phyloP scores from a whole-genome alignment of 2,113 vertebrate species.

The Corythoichthys intestinalis region DNA sequence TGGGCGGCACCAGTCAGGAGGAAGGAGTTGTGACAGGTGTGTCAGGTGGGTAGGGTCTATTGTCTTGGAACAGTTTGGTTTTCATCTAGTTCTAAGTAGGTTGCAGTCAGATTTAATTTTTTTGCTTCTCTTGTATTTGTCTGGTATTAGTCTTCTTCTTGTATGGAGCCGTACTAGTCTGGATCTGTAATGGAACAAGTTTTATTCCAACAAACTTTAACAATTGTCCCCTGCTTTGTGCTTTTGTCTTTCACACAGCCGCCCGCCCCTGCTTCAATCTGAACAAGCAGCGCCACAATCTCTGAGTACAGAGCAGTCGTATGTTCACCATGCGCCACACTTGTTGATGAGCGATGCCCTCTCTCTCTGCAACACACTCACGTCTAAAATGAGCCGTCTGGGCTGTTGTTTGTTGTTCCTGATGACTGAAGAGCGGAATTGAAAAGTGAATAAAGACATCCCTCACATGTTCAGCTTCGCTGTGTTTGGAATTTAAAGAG shows the following conservation, averaged over 20 bases:
- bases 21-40: too few relatives aligned
- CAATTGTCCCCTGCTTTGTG: background rate
- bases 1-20: too few relatives aligned
- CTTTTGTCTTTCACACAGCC: background rate
- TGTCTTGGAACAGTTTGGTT: too few relatives aligned
- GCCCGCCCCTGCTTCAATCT: constrained; percentile 11
- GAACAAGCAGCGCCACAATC: constrained; percentile 36
- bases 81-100: too few relatives aligned
- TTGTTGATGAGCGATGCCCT: constrained; percentile 15
- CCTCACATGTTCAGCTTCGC: background rate
- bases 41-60: too few relatives aligned
- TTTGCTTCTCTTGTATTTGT: background rate
- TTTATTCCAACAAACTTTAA: background rate
- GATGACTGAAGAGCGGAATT: background rate
- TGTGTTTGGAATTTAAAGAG: constrained; percentile 1
- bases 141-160: background rate
- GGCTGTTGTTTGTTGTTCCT: constrained; percentile 5
- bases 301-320: constrained; percentile 38
- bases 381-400: constrained; percentile 20
- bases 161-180: background rate
- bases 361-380: background rate
- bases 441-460: background rate
- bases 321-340: constrained; percentile 19
- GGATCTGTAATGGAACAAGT: background rate
- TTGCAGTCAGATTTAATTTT: too few relatives aligned